Evolutionary conservation across 2,888 invertebrate genomes (phyloP).

Genomic region (Cyclophora albipunctata): DNA sequence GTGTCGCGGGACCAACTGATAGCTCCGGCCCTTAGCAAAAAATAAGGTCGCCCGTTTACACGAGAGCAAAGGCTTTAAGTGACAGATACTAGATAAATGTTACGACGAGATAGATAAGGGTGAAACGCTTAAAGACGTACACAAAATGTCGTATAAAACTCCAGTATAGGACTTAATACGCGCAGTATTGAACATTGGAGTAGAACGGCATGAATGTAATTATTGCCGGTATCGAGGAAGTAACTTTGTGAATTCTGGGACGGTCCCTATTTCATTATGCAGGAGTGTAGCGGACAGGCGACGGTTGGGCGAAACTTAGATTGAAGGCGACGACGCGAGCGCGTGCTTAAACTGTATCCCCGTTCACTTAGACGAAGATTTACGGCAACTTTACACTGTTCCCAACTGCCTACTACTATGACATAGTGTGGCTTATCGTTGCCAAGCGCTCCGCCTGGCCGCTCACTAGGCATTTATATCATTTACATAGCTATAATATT

Average conservation of each 20-base stretch:
- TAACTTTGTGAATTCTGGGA: slow-evolving; percentile 51
- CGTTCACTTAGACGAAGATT: slow-evolving; percentile 58
- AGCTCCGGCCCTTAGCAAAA: slow-evolving; percentile 65
- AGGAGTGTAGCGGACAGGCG: slow-evolving; percentile 59
- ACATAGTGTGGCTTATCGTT: slow-evolving; percentile 20
- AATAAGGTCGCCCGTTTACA: slow-evolving; percentile 71
- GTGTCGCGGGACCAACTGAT: slow-evolving; percentile 63
- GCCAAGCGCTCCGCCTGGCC: slow-evolving; percentile 10
- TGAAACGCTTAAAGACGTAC: slow-evolving; percentile 47
- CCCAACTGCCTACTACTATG: slow-evolving; percentile 24
- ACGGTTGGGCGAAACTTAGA: slow-evolving; percentile 64
- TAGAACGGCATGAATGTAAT: slow-evolving; percentile 47
- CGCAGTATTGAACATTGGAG: slow-evolving; percentile 26
- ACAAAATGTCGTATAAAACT: slow-evolving; percentile 37
- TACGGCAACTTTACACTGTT: slow-evolving; percentile 49
- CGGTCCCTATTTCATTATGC: slow-evolving; percentile 66
- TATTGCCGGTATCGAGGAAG: slow-evolving; percentile 51
- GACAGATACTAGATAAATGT: slow-evolving; percentile 73
- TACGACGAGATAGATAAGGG: slow-evolving; percentile 63
- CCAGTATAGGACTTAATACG: slow-evolving; percentile 28
- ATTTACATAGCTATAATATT: background rate
- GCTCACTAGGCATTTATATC: background rate
- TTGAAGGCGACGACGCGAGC: slow-evolving; percentile 66
- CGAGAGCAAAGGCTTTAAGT: slow-evolving; percentile 69
- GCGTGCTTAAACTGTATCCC: slow-evolving; percentile 67